Evolutionary conservation across 2,113 vertebrate genomes (phyloP).

Genomic region (Onychostruthus taczanowskii): DNA sequence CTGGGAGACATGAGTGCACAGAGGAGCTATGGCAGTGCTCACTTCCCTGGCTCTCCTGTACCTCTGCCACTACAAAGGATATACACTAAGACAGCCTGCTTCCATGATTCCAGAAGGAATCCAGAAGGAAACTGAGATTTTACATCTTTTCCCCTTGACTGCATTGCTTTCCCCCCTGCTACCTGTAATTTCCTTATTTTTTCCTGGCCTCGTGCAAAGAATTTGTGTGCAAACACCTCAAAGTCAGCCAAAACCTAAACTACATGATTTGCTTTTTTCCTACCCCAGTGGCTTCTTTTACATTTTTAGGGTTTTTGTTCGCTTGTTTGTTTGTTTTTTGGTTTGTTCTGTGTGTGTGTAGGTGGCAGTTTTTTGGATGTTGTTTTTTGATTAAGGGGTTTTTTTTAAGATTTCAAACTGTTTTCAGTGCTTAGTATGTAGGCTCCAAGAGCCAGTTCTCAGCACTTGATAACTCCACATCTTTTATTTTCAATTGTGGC

Average conservation of each 20-base stretch:
- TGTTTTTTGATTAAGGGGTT: neutral
- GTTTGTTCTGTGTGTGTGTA: neutral
- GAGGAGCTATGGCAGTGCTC: neutral
- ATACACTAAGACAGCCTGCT: neutral
- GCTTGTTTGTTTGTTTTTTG: neutral
- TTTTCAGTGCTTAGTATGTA: neutral
- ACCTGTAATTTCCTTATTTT: neutral
- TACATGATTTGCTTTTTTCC: neutral
- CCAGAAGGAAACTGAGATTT: neutral
- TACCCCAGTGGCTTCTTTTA: neutral
- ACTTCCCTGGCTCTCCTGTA: neutral
- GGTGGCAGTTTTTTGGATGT: neutral
- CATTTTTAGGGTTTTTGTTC: neutral
- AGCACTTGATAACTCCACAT: neutral
- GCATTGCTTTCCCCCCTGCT: neutral
- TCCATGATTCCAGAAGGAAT: neutral
- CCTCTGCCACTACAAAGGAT: neutral
- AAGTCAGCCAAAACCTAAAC: neutral
- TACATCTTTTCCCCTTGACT: neutral
- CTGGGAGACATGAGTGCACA: neutral
- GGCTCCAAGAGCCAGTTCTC: neutral
- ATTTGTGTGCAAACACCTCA: neutral
- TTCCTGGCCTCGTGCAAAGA: neutral
- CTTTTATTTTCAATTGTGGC: slow-evolving; percentile 51
- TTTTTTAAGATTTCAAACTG: neutral